Conservation (phyloP, 1,140 invertebrate genomes). For the Sycophaga agraensis region DNA sequence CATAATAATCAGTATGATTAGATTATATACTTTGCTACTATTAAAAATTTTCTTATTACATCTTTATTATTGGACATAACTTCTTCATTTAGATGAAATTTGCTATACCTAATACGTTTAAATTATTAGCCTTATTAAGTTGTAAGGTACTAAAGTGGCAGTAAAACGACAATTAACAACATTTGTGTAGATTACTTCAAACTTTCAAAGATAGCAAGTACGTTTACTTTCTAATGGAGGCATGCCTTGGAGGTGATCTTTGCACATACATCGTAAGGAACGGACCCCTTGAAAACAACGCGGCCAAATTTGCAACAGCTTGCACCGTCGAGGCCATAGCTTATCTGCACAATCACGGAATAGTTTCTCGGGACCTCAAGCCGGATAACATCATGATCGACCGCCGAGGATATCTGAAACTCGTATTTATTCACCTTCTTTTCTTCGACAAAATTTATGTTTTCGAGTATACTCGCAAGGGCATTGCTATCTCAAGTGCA, state of each 20-base stretch:
- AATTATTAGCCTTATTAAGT: too few relatives aligned
- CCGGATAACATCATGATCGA: slow-evolving; percentile 80
- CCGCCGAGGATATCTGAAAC: slow-evolving; percentile 72
- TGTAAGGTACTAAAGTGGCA: too few relatives aligned
- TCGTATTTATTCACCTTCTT: too few relatives aligned
- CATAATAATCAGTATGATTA: too few relatives aligned
- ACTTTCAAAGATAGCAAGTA: slow-evolving; percentile 85
- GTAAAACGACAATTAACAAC: background rate
- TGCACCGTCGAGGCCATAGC: slow-evolving; percentile 78
- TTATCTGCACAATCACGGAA: slow-evolving; percentile 73
- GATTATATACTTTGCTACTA: too few relatives aligned
- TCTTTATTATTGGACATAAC: too few relatives aligned
- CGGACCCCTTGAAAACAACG: slow-evolving; percentile 73
- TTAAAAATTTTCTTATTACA: too few relatives aligned
- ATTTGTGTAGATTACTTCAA: slow-evolving; percentile 67
- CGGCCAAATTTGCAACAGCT: slow-evolving; percentile 72
- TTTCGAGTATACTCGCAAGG: too few relatives aligned
- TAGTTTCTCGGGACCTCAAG: slow-evolving; percentile 78
- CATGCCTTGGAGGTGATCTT: slow-evolving; percentile 83
- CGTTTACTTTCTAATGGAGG: slow-evolving; percentile 85
- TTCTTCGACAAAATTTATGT: too few relatives aligned
- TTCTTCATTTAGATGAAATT: too few relatives aligned
- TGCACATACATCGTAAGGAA: slow-evolving; percentile 78
- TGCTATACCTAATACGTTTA: too few relatives aligned
- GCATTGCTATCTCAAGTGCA: too few relatives aligned